A percentile compares a stretch with the other conserved stretches of the same genome.
phyloP scores from a whole-genome alignment of 2,797 vertebrate species.

The Enteromius argenteus region DNA sequence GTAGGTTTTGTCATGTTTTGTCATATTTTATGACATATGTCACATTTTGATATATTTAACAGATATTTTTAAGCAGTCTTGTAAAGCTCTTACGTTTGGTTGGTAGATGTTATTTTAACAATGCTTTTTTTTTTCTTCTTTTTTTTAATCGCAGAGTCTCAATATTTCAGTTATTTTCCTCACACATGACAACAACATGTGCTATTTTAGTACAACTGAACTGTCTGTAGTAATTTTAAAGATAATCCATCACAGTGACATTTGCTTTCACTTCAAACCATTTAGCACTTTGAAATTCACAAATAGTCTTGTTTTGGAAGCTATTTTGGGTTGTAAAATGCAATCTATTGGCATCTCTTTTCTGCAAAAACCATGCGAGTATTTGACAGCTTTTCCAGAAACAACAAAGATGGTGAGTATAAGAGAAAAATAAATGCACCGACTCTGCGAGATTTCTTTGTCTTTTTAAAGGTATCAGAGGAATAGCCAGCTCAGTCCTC shows the following conservation, averaged over 20 bases:
- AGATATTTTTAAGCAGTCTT: background rate
- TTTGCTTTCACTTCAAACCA: constrained; percentile 2
- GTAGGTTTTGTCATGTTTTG: background rate
- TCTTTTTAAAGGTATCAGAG: constrained; percentile 6
- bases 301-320: constrained; percentile 8
- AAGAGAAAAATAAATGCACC: background rate
- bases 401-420: background rate
- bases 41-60: background rate
- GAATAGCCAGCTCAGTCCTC: constrained; percentile 2
- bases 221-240: constrained; percentile 6
- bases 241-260: background rate
- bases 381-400: constrained; percentile 18
- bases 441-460: constrained; percentile 5
- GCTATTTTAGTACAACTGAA: constrained; percentile 17
- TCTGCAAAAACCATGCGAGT: background rate
- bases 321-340: constrained; percentile 17
- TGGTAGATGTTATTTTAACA: background rate
- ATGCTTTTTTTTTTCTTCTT: background rate
- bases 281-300: constrained; percentile 16
- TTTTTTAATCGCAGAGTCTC: background rate
- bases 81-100: background rate
- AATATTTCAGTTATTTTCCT: constrained; percentile 2
- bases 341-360: background rate
- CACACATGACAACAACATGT: background rate
- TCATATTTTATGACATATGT: too few relatives aligned